Conservation (phyloP, 2,113 vertebrate genomes). For the Hippocampus barbouri region DNA sequence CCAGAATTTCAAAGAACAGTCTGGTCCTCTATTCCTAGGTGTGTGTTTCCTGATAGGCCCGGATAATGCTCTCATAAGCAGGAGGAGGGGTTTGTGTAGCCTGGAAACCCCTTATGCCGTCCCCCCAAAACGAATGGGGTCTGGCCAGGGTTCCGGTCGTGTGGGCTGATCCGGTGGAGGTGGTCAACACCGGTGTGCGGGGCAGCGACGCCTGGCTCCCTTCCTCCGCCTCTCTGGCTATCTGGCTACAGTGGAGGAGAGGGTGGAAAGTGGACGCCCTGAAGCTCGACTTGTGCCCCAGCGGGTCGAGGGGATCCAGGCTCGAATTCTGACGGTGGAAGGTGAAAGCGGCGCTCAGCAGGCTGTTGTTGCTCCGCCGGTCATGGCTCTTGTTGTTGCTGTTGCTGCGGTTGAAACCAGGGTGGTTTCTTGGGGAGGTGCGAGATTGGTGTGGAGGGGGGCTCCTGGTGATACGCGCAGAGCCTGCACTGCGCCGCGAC, state of each 20-base stretch:
- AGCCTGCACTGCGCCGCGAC: slow-evolving; percentile 82
- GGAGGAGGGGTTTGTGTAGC: slow-evolving; percentile 84
- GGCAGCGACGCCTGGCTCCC: slow-evolving; percentile 82
- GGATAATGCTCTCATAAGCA: slow-evolving; percentile 91
- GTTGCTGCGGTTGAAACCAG: slow-evolving; percentile 84
- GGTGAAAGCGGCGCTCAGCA: slow-evolving; percentile 84
- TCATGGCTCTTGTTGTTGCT: slow-evolving; percentile 87
- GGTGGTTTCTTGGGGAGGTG: slow-evolving; percentile 63
- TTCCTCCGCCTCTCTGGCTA: slow-evolving; percentile 82
- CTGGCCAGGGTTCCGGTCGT: slow-evolving; percentile 61
- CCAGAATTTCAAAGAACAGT: background rate
- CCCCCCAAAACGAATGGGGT: slow-evolving; percentile 88
- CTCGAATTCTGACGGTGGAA: slow-evolving; percentile 86
- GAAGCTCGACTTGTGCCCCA: slow-evolving; percentile 89
- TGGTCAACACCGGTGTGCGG: slow-evolving; percentile 68
- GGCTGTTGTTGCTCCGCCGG: slow-evolving; percentile 90
- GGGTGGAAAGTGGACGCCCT: slow-evolving; percentile 94
- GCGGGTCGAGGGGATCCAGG: slow-evolving; percentile 81
- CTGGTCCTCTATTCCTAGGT: slow-evolving; percentile 38
- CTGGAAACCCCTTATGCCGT: slow-evolving; percentile 74
- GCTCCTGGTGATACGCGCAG: slow-evolving; percentile 85
- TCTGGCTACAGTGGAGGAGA: slow-evolving; percentile 85
- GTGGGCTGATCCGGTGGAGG: slow-evolving; percentile 69
- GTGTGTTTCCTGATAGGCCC: slow-evolving; percentile 88
- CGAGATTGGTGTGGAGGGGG: slow-evolving; percentile 71